Percentiles rank a stretch among this genome's conserved stretches.
phyloP scores from a whole-genome alignment of 2,797 vertebrate species.

The Triplophysa yarkandensis region DNA sequence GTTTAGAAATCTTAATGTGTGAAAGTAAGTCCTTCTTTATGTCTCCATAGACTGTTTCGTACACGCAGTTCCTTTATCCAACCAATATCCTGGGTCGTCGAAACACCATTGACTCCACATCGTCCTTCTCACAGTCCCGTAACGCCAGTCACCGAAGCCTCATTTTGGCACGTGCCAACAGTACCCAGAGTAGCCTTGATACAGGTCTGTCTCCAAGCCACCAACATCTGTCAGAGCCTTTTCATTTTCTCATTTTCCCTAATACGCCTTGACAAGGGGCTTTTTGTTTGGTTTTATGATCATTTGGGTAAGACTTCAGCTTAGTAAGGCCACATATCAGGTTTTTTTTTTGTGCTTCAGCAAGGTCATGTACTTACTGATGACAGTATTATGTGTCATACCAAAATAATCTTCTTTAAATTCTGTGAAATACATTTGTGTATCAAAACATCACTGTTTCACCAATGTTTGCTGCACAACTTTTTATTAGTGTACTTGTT shows the following conservation, averaged over 20 bases:
- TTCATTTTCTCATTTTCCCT: constrained; percentile 18
- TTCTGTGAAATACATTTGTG: neutral
- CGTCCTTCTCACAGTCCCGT: constrained; percentile 92
- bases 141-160: constrained; percentile 96
- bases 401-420: neutral
- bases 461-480: neutral
- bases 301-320: constrained; percentile 20
- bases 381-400: neutral
- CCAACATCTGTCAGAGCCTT: neutral
- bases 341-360: neutral
- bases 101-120: constrained; percentile 96
- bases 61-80: constrained; percentile 95
- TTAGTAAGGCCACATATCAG: constrained; percentile 15
- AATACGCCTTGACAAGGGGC: constrained; percentile 7
- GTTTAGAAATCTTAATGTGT: neutral
- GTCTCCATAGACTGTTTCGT: constrained; percentile 89
- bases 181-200: constrained; percentile 96
- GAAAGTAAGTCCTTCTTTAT: neutral
- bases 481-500: neutral
- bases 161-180: constrained; percentile 90
- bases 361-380: constrained; percentile 21
- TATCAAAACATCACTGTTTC: neutral
- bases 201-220: constrained; percentile 76
- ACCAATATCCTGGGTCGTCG: constrained; percentile 94
- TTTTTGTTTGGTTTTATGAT: constrained; percentile 28